phyloP scores from a whole-genome alignment of 2,888 invertebrate species.

The Eupithecia inturbata region DNA sequence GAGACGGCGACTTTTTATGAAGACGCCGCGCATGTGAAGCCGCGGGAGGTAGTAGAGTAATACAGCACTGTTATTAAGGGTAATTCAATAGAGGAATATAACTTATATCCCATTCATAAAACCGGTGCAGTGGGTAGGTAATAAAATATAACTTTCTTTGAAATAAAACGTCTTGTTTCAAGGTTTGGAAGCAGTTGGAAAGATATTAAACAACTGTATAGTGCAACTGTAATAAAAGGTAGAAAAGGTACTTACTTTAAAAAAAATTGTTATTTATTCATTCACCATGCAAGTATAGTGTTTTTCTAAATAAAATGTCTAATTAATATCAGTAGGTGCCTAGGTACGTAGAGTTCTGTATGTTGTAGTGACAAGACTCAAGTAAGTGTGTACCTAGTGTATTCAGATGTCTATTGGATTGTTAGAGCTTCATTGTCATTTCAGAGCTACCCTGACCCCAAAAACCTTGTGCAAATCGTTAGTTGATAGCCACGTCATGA shows the following conservation, averaged over 20 bases:
- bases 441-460: constrained; percentile 44
- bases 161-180: constrained; percentile 19
- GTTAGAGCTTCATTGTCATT: constrained; percentile 40
- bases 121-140: constrained; percentile 30
- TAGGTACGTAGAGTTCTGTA: background rate
- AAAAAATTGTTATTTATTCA: too few relatives aligned
- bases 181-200: constrained; percentile 6
- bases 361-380: background rate
- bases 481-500: constrained; percentile 38
- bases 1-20: background rate
- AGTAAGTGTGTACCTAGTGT: background rate
- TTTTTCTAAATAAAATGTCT: too few relatives aligned
- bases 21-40: background rate
- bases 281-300: too few relatives aligned
- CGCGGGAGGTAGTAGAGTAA: background rate
- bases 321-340: too few relatives aligned
- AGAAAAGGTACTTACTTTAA: too few relatives aligned
- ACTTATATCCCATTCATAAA: constrained; percentile 46
- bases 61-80: constrained; percentile 40
- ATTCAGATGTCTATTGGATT: constrained; percentile 11
- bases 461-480: constrained; percentile 46
- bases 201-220: background rate
- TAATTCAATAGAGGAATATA: constrained; percentile 43
- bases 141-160: constrained; percentile 19
- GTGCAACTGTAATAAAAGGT: background rate